Evolutionary conservation across 1,140 invertebrate species (phyloP), one percentile per base, ranked within the genome.

Genomic region (Trachymyrmex septentrionalis): DNA sequence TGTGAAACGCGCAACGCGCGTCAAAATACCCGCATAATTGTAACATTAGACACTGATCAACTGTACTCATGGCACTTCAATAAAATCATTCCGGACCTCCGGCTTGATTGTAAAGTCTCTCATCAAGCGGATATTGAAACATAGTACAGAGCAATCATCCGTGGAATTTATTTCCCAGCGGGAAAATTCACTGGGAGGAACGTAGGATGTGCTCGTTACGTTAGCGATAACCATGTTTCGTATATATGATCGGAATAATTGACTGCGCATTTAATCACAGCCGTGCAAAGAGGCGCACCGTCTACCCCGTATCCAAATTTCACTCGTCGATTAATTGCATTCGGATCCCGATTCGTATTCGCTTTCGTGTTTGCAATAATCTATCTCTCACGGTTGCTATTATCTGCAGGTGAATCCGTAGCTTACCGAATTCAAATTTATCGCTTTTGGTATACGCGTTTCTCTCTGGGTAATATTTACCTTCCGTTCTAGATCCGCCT

Each of bases 31-130:
- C n/a, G 30, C 24, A 61, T 61, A 50, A 82, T 84, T 84, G 75
- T 30, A 44, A 44, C 38, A 63, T 50, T 34, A 55, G 55, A 84
- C 80, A 21, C 61, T 61, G 55, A 82, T 84, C 63, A 73, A 84
- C 55, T 34, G 27, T 6, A 12, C 38, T 21, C 14, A 12, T 55
- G 80, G 24, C 14, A 16, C 24, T 48, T 84, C 38, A 61, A 73
- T 73, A 75, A 84, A 73, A 84, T 75, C n/a, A 50, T 73, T 71
- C 53, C 50, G 34, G 24, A 82, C 72, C 53, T 48, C 12, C 53
- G 34, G 19, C 16, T 34, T 48, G 71, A 82, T 82, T 44, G 16
- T 67, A 6, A 55, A 57, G 34, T 27, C 24, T 14, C 38, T 27
- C 34, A 24, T 14, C 16, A 19, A 34, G 9, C 30, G 48, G 16